These are phyloP conservation scores for Julus scandinavius DNA, from an alignment of 2,888 invertebrate species.

Conservation along the genomic window DNA sequence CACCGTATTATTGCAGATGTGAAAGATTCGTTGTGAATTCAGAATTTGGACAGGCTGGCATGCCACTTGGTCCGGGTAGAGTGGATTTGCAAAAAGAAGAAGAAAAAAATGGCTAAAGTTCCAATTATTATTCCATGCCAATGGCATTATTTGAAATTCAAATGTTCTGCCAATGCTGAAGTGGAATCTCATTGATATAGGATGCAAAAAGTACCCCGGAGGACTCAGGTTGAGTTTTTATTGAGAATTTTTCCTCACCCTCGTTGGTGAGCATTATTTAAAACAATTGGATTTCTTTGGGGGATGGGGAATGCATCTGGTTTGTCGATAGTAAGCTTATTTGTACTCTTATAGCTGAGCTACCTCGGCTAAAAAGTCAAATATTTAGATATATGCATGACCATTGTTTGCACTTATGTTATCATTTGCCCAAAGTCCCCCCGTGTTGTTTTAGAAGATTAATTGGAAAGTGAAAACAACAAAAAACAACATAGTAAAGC, in stretches of 20 bases:
- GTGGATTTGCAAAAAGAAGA: background rate
- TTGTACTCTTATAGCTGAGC: background rate
- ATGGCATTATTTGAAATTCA: constrained; percentile 30
- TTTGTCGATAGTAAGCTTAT: background rate
- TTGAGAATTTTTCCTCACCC: constrained; percentile 18
- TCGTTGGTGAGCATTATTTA: background rate
- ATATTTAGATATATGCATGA: constrained; percentile 14
- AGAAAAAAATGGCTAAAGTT: background rate
- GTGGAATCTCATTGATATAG: background rate
- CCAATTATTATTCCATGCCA: constrained; percentile 15
- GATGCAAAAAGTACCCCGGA: background rate
- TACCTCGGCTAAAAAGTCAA: background rate
- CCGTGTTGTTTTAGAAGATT: background rate
- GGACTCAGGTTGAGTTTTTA: constrained; percentile 8
- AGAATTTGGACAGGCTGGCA: background rate
- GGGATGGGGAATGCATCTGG: background rate
- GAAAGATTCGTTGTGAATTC: constrained; percentile 12
- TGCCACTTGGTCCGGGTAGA: background rate
- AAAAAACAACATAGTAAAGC: background rate
- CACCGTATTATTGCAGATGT: constrained; percentile 28
- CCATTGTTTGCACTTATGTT: background rate
- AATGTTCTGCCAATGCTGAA: constrained; percentile 1
- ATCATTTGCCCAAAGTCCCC: background rate
- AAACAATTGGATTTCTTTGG: constrained; percentile 19
- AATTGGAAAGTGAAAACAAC: constrained; percentile 8